Evolutionary conservation across 1,140 invertebrate genomes (phyloP), one percentile per base, ranked within the genome.

Genomic region (Oncopeltus fasciatus): DNA sequence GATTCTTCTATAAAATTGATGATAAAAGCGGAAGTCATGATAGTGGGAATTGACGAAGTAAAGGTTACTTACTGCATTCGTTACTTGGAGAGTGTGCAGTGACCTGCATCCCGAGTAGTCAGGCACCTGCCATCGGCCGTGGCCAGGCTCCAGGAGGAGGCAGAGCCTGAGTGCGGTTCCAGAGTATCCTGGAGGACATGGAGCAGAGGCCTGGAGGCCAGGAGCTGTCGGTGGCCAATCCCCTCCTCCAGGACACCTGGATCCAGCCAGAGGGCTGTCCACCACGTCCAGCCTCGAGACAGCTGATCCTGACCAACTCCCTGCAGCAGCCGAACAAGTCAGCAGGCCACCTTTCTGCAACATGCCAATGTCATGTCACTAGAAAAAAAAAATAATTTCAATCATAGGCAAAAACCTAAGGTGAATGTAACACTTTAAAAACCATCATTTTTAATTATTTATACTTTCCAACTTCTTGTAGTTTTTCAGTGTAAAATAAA

Each of bases 71-170:
- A 87, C 84, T 69, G 82, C 78, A 67, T 82, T 78, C 67, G 82
- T 82, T 63, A 83, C 81, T 60, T 77, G 72, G 28, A 78, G 71
- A 12, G 89, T 71, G 1, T 81, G 77, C 66, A 85, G 78, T 9
- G 82, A 79, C 1, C 86, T 74, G 66, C 87, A 90, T 12, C 75
- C 74, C 1, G 84, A 85, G 68, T 87, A 88, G 70, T 89, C 85
- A 2, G 87, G 84, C 26, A 78, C 72, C 47, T 80, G 77, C 87
- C 87, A 90, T 1, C 84, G 80, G 29, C 79, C 81, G 12, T 75
- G 75, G 18, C 75, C 75, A 63, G 63, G 63, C 51, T 68, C 66
- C 12, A 64, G 60, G 26, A 69, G 61, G n/a, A 66, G 60, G 57
- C 68, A 69, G 12, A 65, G 24, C 8, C 68, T 60, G 0, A 49